These are phyloP conservation scores for Nyctibius grandis DNA, from an alignment of 2,797 vertebrate species.

Conservation along the genomic window DNA sequence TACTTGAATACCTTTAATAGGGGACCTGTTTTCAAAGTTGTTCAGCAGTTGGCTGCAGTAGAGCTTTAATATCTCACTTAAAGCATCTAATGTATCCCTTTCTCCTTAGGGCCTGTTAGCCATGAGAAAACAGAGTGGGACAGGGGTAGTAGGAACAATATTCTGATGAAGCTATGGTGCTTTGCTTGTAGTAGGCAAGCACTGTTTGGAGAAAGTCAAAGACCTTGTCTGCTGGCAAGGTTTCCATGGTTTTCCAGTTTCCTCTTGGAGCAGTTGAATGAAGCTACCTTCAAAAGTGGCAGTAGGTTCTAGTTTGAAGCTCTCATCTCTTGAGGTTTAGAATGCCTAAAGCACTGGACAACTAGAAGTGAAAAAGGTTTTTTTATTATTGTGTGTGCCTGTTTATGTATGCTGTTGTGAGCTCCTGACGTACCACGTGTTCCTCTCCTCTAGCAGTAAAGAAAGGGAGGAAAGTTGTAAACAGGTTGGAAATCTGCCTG, in stretches of 20 bases:
- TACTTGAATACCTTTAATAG: neutral
- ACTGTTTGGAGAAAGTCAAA: neutral
- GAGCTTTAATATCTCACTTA: neutral
- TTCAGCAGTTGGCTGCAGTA: neutral
- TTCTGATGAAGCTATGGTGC: neutral
- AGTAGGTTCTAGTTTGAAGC: neutral
- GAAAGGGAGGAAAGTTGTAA: neutral
- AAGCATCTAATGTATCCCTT: neutral
- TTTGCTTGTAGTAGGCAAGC: neutral
- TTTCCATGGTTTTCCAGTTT: too few species aligned
- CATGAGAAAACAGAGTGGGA: neutral
- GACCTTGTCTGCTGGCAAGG: neutral
- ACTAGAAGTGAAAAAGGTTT: neutral
- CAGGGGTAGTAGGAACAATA: neutral
- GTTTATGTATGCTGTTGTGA: neutral
- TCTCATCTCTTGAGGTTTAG: neutral
- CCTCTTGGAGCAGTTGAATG: neutral
- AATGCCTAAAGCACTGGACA: neutral
- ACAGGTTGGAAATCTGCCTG: neutral
- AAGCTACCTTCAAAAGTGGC: neutral
- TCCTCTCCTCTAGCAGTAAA: neutral
- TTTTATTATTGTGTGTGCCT: neutral
- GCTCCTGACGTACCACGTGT: neutral
- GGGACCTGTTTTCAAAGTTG: neutral
- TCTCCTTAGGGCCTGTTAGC: neutral